These are phyloP conservation scores for Hippoglossus stenolepis DNA, from an alignment of 2,113 vertebrate species.

Conservation along the genomic window DNA sequence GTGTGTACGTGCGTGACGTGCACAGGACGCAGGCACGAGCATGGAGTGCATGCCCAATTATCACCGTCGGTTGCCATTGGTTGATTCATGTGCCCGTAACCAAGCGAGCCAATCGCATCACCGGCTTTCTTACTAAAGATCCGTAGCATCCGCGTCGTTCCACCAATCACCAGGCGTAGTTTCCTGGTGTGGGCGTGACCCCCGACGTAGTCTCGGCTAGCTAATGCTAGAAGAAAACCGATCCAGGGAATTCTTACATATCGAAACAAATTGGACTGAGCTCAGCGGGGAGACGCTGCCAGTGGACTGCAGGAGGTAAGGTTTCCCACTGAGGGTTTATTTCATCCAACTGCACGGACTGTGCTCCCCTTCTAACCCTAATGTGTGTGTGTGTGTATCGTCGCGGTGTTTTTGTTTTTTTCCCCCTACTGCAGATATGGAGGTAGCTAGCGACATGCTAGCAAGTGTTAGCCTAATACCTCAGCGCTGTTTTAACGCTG, in stretches of 20 bases:
- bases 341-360: rapidly evolving
- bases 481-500: background rate
- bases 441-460: slow-evolving; percentile 58
- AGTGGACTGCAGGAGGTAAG: slow-evolving; percentile 77
- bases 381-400: slow-evolving; percentile 36
- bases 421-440: slow-evolving; percentile 64
- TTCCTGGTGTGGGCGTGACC: slow-evolving; percentile 61
- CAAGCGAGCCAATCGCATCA: slow-evolving; percentile 27
- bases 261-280: slow-evolving; percentile 60
- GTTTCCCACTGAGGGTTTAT: rapidly evolving
- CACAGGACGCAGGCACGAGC: background rate
- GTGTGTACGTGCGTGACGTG: slow-evolving; percentile 59
- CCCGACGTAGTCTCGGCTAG: slow-evolving; percentile 24
- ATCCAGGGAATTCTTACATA: slow-evolving; percentile 57
- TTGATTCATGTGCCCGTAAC: slow-evolving; percentile 8
- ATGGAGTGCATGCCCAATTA: background rate
- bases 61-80: slow-evolving; percentile 40
- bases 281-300: slow-evolving; percentile 20
- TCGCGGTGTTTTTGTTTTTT: slow-evolving; percentile 73
- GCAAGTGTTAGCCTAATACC: slow-evolving; percentile 31
- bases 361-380: background rate
- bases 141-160: background rate
- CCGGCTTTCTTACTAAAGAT: too few relatives aligned
- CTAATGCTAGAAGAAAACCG: slow-evolving; percentile 75
- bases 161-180: slow-evolving; percentile 62